Base-by-base conservation (phyloP, 2,888 invertebrate genomes). In the Apeira syringaria region DNA sequence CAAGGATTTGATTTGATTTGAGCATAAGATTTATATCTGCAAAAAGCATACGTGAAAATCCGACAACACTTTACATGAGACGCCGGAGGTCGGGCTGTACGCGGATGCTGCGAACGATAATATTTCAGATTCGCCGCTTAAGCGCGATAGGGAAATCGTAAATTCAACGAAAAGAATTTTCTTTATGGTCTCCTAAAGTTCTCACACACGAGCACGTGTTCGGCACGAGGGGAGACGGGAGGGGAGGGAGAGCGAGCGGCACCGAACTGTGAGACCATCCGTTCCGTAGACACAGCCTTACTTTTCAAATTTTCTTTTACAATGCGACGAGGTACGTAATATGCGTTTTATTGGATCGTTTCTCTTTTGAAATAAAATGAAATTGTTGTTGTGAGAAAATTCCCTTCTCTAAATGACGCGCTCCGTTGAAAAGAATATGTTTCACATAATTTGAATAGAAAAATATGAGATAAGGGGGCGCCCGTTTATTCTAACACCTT, bases 111-210 rank as follows among this genome's bases (percentile, higher is more conserved):
- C 68, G 68, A 61, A 67, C 74, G 71, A 80, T 75, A 80, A 80
- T 82, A 83, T 80, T 79, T 82, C 78, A 80, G 80, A 83, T 85
- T 82, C 70, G 77, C 74, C 80, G 77, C 79, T 83, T 84, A 80
- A 80, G 74, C 75, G 70, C 82, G 81, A 84, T 83, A 84, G 81
- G 74, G 75, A 83, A 83, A 83, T 84, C 84, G 79, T 82, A 82
- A 84, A 85, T 84, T 81, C 74, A 69, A 73, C 64, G 69, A 60
- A 76, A 79, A 74, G 78, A 83, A 79, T 79, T 82, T 82, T 80
- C 80, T 85, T 82, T 80, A 81, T 80, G 75, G 77, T 77, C 76
- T 68, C 72, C 74, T 74, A 72, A 80, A 80, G 74, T 80, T 80
- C 76, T 60, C 67, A 74, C 74, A 74, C 74, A 77, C 68, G 74